Evolutionary conservation across 2,888 invertebrate species (phyloP).

Genomic region (Chromoteleia sp.): DNA sequence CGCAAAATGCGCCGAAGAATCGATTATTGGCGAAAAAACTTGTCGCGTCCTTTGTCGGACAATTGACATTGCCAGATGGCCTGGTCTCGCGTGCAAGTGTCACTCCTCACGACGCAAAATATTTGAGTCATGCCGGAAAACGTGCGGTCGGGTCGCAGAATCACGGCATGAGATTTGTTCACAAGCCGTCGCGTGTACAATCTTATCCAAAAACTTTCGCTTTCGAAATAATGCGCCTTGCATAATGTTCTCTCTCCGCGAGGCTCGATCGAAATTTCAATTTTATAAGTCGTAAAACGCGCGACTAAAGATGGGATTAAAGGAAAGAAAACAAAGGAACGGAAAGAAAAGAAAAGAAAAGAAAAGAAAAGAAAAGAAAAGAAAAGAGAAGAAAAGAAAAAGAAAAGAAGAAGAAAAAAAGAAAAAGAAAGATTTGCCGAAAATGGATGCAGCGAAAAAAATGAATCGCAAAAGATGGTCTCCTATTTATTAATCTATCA

Average conservation of each 20-base stretch:
- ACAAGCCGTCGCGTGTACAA: conserved; percentile 64
- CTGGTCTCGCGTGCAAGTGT: conserved; percentile 73
- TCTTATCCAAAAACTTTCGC: conserved; percentile 61
- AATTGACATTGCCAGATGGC: conserved; percentile 75
- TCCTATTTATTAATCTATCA: conserved; percentile 48
- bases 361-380: too few species aligned
- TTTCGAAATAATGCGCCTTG: conserved; percentile 44
- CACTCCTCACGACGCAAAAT: conserved; percentile 75
- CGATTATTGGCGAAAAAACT: conserved; percentile 72
- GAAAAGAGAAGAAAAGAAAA: too few species aligned
- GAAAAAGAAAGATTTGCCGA: conserved; percentile 5
- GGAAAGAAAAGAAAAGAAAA: too few species aligned
- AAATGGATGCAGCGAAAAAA: conserved; percentile 14
- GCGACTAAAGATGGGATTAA: background rate
- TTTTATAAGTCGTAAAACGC: background rate
- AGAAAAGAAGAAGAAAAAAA: too few species aligned
- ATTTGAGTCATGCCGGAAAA: conserved; percentile 73
- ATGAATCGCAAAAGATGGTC: conserved; percentile 35
- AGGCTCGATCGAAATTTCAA: conserved; percentile 1
- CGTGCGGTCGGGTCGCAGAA: conserved; percentile 72
- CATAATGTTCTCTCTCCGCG: conserved; percentile 11
- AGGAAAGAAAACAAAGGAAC: too few species aligned
- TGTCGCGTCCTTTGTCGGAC: conserved; percentile 78
- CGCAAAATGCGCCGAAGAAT: conserved; percentile 69
- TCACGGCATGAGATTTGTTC: conserved; percentile 71